Conservation (phyloP, 2,113 vertebrate species). For the Heliornis fulica region DNA sequence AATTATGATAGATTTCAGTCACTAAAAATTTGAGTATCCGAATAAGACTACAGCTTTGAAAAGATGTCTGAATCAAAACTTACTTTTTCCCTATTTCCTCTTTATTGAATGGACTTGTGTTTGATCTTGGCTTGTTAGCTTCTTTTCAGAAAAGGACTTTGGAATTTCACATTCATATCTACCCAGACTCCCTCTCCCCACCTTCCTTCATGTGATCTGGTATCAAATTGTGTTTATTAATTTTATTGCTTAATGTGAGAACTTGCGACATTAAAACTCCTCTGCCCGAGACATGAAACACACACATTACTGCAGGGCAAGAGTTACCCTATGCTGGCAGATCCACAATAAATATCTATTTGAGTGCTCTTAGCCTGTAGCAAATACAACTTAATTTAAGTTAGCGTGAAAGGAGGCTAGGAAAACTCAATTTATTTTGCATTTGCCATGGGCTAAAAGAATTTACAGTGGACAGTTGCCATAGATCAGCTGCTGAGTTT, state of each 20-base stretch:
- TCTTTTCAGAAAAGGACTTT: neutral
- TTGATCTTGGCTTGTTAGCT: neutral
- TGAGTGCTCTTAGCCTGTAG: constrained; percentile 14
- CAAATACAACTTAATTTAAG: neutral
- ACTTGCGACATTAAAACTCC: neutral
- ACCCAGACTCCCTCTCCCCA: neutral
- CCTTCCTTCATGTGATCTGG: neutral
- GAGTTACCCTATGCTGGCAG: neutral
- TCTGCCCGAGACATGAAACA: neutral
- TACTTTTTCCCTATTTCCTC: neutral
- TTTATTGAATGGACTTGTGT: neutral
- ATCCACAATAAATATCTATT: constrained; percentile 1
- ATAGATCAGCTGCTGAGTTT: neutral
- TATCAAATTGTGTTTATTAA: neutral
- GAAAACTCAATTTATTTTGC: constrained; percentile 46
- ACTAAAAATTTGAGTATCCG: neutral
- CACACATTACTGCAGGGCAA: neutral
- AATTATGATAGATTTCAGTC: neutral
- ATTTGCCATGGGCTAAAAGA: constrained; percentile 24
- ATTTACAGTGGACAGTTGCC: neutral
- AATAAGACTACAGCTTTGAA: neutral
- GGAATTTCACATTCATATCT: neutral
- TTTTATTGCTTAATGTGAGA: neutral
- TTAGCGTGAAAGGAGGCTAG: constrained; percentile 10
- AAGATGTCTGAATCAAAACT: neutral